Evolutionary conservation across 2,113 vertebrate species (phyloP).

Genomic region (Pseudopodoces humilis): DNA sequence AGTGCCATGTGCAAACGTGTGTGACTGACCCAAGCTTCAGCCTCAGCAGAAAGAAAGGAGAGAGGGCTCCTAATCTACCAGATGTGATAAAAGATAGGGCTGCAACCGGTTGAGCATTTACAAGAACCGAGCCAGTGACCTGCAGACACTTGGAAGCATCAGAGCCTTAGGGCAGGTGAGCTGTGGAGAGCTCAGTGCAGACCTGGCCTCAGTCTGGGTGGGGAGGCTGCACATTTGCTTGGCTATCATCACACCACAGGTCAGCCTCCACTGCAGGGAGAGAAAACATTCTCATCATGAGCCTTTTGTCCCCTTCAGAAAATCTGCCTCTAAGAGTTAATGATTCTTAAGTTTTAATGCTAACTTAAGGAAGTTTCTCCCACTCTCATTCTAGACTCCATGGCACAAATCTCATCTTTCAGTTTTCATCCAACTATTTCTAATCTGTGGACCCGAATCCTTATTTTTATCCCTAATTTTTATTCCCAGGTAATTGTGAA

Average conservation of each 20-base stretch:
- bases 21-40: not conserved
- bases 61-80: not conserved
- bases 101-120: not conserved
- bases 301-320: not conserved
- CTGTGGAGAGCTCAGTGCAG: not conserved
- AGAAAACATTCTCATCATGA: not conserved
- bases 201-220: not conserved
- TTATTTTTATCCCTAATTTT: not conserved
- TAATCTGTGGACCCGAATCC: not conserved
- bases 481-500: not conserved
- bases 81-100: not conserved
- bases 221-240: not conserved
- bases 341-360: too few relatives aligned
- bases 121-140: not conserved
- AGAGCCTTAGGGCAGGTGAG: fast-evolving
- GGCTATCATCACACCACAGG: fast-evolving
- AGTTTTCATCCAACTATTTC: not conserved
- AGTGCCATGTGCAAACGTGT: fast-evolving
- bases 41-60: not conserved
- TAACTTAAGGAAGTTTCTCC: not conserved
- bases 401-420: not conserved
- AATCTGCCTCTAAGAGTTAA: not conserved
- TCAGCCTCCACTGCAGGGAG: not conserved
- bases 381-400: not conserved
- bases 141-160: not conserved